Evolutionary conservation across 2,888 invertebrate genomes (phyloP).

Genomic region (Campopleginae sp.): DNA sequence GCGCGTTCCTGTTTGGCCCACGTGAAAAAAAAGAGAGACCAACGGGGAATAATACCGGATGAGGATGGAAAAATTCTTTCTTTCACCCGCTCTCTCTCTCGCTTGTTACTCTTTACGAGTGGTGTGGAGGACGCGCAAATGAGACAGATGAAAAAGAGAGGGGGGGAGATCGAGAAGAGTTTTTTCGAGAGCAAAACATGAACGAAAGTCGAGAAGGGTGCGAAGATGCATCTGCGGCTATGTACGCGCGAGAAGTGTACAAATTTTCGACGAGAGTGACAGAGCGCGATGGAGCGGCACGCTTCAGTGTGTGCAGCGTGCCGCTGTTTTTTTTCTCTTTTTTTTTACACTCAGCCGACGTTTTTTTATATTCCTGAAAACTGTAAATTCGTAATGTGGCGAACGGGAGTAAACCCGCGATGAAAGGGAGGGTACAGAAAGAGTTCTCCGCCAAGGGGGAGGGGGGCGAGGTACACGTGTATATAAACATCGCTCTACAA

Average conservation of each 20-base stretch:
- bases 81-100: neutral
- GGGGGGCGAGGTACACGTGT: neutral
- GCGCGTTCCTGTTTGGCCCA: slow-evolving; percentile 45
- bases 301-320: slow-evolving; percentile 44
- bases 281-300: slow-evolving; percentile 42
- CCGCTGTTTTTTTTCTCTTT: slow-evolving; percentile 37
- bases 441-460: slow-evolving; percentile 15
- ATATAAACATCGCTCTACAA: neutral
- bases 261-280: slow-evolving; percentile 43
- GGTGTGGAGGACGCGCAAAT: slow-evolving; percentile 40
- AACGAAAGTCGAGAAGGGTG: slow-evolving; percentile 74
- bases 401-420: slow-evolving; percentile 55
- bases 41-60: slow-evolving; percentile 68
- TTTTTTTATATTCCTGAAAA: slow-evolving; percentile 61
- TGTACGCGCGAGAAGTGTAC: slow-evolving; percentile 12
- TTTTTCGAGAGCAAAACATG: slow-evolving; percentile 71
- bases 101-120: slow-evolving; percentile 11
- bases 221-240: slow-evolving; percentile 76
- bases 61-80: slow-evolving; percentile 53
- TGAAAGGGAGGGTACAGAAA: slow-evolving; percentile 44
- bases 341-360: slow-evolving; percentile 34
- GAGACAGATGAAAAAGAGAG: slow-evolving; percentile 50
- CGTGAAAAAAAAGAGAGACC: slow-evolving; percentile 39
- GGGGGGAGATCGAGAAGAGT: slow-evolving; percentile 27
- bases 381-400: slow-evolving; percentile 65